Conservation (phyloP, 2,888 invertebrate species). For the Nipponacmea schrenckii region DNA sequence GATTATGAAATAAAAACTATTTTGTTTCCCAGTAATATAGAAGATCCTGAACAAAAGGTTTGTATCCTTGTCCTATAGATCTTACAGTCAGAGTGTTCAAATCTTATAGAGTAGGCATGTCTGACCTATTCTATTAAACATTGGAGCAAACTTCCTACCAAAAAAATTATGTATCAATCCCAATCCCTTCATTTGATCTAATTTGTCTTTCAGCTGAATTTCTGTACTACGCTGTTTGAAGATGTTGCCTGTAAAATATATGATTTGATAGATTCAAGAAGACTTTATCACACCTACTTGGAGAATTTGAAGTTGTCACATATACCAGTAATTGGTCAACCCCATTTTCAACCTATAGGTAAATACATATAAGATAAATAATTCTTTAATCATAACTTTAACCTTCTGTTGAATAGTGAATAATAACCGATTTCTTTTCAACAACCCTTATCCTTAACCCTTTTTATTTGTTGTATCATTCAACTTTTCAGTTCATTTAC, state of each 20-base stretch:
- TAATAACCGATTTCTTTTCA: too few relatives aligned
- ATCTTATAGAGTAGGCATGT: too few relatives aligned
- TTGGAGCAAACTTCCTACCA: too few relatives aligned
- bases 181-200: too few relatives aligned
- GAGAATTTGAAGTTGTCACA: conserved; percentile 58
- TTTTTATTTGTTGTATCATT: too few relatives aligned
- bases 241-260: conserved; percentile 65
- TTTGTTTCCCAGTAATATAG: conserved; percentile 55
- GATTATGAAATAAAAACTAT: conserved; percentile 58
- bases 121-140: too few relatives aligned
- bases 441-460: too few relatives aligned
- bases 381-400: too few relatives aligned
- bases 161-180: too few relatives aligned
- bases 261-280: conserved; percentile 60
- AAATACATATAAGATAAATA: not conserved
- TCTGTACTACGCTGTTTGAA: conserved; percentile 62
- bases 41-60: conserved; percentile 63
- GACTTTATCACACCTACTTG: conserved; percentile 64
- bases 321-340: conserved; percentile 50
- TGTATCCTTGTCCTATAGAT: not conserved
- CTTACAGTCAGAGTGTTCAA: not conserved
- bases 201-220: conserved; percentile 41
- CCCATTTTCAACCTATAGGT: not conserved
- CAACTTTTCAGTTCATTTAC: too few relatives aligned
- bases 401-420: too few relatives aligned